Evolutionary conservation across 53 echinoderm and acorn worm species (phyloP).

Genomic region (Apostichopus leukothele): DNA sequence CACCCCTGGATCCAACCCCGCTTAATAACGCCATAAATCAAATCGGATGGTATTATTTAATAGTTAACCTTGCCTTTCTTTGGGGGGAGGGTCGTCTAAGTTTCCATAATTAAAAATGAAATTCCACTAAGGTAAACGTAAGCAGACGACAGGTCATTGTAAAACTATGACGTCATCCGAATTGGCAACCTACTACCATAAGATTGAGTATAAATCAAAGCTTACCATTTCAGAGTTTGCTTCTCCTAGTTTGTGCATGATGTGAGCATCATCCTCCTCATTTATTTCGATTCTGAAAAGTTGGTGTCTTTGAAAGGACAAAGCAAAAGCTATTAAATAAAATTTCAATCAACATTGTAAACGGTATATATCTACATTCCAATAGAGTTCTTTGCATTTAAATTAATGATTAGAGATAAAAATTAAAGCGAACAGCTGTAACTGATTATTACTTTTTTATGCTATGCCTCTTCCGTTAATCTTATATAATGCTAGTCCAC

Average conservation of each 20-base stretch:
- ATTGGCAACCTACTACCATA: too few species aligned
- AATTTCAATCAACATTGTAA: background rate
- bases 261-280: background rate
- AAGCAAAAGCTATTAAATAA: background rate
- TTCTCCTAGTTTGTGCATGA: background rate
- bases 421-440: background rate
- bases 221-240: background rate
- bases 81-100: too few species aligned
- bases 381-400: too few species aligned
- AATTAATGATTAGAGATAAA: background rate
- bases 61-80: too few species aligned
- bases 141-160: background rate
- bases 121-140: background rate
- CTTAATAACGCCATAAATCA: too few species aligned
- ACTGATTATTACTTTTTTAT: background rate
- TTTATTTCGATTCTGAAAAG: background rate
- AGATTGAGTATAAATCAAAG: too few species aligned
- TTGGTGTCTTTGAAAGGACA: background rate
- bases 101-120: too few species aligned
- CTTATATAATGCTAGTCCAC: background rate
- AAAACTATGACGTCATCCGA: background rate
- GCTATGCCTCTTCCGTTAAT: background rate
- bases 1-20: too few species aligned
- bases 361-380: too few species aligned
- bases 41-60: too few species aligned